phyloP scores from a whole-genome alignment of 2,113 vertebrate species.

The Spermophilus dauricus region DNA sequence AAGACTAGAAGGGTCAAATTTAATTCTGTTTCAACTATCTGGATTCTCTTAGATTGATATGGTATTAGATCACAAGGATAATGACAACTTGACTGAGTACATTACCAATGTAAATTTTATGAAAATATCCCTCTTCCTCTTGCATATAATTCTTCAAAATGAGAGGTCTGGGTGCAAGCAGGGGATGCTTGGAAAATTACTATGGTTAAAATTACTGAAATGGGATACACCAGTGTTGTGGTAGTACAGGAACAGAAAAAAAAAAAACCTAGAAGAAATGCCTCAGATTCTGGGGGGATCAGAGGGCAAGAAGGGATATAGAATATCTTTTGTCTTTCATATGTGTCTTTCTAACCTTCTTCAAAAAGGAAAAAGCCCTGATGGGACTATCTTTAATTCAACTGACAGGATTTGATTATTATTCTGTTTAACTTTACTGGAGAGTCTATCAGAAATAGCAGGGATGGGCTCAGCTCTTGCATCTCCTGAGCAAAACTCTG shows the following conservation, averaged over 20 bases:
- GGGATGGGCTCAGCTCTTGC: too few species aligned
- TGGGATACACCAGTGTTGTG: neutral
- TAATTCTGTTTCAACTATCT: neutral
- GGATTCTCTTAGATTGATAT: neutral
- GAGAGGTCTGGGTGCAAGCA: neutral
- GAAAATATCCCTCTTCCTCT: neutral
- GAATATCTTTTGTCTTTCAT: neutral
- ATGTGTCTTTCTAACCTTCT: neutral
- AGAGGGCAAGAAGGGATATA: neutral
- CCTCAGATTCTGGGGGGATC: neutral
- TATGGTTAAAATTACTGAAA: neutral
- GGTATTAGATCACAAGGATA: neutral
- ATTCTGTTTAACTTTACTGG: neutral
- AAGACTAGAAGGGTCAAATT: neutral
- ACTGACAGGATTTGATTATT: neutral
- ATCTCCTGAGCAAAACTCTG: neutral
- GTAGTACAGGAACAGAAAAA: neutral
- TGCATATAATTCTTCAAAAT: neutral
- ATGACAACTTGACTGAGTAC: neutral
- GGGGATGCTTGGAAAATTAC: neutral
- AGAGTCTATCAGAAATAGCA: neutral
- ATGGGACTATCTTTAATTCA: neutral
- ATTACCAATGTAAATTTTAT: neutral
- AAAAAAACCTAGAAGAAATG: neutral
- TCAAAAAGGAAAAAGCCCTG: neutral